Base-by-base conservation (phyloP, 2,797 vertebrate genomes). In the Cichlasoma orientale region DNA sequence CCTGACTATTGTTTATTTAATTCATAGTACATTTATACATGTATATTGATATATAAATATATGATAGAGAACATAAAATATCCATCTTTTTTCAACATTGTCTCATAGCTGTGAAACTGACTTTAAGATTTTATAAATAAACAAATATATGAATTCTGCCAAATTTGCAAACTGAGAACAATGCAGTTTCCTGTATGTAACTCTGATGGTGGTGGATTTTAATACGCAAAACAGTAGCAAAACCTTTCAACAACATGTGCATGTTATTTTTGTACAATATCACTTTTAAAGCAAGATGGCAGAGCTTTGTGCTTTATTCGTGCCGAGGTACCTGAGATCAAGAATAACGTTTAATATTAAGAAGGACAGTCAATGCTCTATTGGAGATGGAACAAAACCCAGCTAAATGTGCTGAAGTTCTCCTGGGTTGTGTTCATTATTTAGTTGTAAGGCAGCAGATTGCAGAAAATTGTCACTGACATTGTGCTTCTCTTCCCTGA, bases 251-350 rank as follows among this genome's bases (percentile, higher is more conserved):
- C 87, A 87, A 92, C 92, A 87, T 78, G 85, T 93, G 92, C 92
- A 92, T 94, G 94, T 94, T 92, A 91, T 95, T 90, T 93, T 94
- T 94, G 90, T 94, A 94, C 86, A 88, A 89, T 91, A 91, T 93
- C 89, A 90, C 90, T 92, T 92, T 90, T 83, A 90, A 92, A 89
- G 88, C 86, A 77, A 77, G 69, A 82, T 55, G 75, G 79, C 74
- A 21, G 82, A 88, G 85, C 75, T 50, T 84, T 77, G 71, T 78
- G 90, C 82, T 89, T 85, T 80, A 80, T 77, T 82, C 75, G 81
- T 82, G 86, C 80, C 76, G 89, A 90, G 87, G 89, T 92, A 91
- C 88, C 78, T 1, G 80, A 89, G 78, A 71, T 85, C 55, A 12
- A 77, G 63, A 84, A 72, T 83, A 74, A 84, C 57, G 61, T 82